A percentile compares a stretch with the other conserved stretches of the same genome.
Conservation (phyloP, 2,113 vertebrate species). For the Megaceryle maxima region DNA sequence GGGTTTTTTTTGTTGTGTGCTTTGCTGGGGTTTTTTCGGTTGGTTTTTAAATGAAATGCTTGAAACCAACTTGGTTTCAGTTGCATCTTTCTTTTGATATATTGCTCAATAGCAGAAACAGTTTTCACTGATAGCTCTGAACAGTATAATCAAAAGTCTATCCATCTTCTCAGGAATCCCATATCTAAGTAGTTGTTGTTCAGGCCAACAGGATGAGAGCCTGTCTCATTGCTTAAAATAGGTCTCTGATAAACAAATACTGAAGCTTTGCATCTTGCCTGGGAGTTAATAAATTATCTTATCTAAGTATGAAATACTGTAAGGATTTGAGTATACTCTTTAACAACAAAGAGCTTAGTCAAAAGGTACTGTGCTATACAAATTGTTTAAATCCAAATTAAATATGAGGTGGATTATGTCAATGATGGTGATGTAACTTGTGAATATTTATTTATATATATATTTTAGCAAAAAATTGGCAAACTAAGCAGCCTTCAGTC, state of each 20-base stretch:
- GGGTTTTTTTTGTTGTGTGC: no score
- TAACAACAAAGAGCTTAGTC: background rate
- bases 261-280: background rate
- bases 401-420: background rate
- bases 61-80: background rate
- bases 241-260: background rate
- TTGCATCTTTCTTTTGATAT: background rate
- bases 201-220: background rate
- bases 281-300: background rate
- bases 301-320: background rate
- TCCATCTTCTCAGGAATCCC: background rate
- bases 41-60: background rate
- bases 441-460: background rate
- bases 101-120: background rate
- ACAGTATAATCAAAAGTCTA: background rate
- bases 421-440: background rate
- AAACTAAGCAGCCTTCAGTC: background rate
- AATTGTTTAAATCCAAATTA: background rate
- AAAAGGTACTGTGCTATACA: background rate
- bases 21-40: background rate
- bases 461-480: background rate
- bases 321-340: background rate
- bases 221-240: background rate
- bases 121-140: background rate
- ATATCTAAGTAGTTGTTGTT: background rate